A percentile compares a stretch with the other conserved stretches of the same genome.
Conservation (phyloP, 2,113 vertebrate species). For the Lynx canadensis region DNA sequence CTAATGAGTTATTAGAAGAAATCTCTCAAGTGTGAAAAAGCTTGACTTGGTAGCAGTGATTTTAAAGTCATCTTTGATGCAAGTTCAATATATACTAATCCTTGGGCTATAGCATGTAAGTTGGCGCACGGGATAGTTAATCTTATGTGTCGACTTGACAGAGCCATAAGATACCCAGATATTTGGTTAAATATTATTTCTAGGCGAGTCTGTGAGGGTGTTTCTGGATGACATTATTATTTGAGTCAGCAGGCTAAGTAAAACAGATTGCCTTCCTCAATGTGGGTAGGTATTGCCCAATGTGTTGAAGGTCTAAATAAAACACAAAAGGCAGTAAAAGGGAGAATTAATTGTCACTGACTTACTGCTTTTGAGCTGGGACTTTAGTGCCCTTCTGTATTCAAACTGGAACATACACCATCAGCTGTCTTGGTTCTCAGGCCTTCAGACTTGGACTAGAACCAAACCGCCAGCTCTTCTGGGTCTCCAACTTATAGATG, state of each 20-base stretch:
- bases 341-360: neutral
- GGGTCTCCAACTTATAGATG: neutral
- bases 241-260: neutral
- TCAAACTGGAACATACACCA: neutral
- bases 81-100: neutral
- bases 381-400: neutral
- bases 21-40: neutral
- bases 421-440: neutral
- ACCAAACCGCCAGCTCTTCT: neutral
- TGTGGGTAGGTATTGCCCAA: neutral
- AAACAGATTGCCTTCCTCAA: neutral
- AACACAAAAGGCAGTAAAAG: neutral
- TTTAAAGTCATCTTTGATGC: neutral
- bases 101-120: neutral
- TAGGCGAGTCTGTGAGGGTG: neutral
- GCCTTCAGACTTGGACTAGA: neutral
- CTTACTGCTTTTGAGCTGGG: neutral
- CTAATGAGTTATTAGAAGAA: slow-evolving; percentile 35
- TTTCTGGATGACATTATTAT: neutral
- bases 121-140: neutral
- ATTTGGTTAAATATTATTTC: neutral
- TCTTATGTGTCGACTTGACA: neutral
- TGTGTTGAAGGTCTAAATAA: neutral
- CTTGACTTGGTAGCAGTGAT: neutral
- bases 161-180: neutral